Conservation (phyloP, 2,797 vertebrate species). For the Falco naumanni region DNA sequence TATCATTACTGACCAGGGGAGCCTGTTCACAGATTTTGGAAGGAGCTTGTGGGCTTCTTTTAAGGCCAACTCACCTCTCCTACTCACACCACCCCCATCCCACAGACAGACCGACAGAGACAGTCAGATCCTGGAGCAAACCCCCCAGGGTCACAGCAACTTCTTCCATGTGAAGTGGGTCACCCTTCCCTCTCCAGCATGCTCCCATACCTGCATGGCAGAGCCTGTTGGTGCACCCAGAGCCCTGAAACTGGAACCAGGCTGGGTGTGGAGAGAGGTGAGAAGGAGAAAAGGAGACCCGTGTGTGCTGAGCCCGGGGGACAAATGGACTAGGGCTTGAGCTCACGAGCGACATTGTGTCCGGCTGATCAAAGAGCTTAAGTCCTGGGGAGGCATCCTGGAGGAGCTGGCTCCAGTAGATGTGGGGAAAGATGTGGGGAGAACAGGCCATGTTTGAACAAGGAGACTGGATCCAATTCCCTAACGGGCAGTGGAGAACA, state of each 20-base stretch:
- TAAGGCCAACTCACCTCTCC: neutral
- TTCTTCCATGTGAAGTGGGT: neutral
- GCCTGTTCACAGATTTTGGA: neutral
- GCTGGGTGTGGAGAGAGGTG: neutral
- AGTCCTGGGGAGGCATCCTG: neutral
- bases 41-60: neutral
- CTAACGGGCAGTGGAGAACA: neutral
- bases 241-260: neutral
- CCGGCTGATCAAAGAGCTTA: neutral
- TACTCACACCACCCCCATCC: accelerated
- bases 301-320: neutral
- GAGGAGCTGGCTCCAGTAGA: neutral
- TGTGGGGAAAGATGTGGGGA: neutral
- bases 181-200: neutral
- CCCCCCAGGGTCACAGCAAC: neutral
- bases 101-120: neutral
- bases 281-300: neutral
- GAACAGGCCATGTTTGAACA: neutral
- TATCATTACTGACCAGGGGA: neutral
- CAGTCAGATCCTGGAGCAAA: neutral
- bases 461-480: neutral
- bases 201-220: neutral
- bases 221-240: neutral
- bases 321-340: neutral
- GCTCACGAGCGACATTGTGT: neutral